Base-by-base conservation (phyloP, 2,113 vertebrate genomes). In the Cryptoleucopteryx plumbea region DNA sequence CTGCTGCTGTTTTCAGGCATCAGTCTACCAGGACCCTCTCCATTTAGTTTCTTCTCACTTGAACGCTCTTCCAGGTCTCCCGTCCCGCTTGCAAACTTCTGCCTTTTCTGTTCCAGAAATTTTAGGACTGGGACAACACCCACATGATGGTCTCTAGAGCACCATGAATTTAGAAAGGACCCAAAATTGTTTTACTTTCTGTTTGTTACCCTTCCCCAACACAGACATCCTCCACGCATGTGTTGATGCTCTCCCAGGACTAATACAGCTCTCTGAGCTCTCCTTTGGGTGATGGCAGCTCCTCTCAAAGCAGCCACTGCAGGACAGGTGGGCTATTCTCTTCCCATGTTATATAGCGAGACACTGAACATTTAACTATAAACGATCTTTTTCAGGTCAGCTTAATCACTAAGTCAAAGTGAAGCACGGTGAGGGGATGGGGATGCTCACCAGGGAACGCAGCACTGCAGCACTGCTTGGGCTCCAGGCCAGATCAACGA, bases 171-270 rank as follows among this genome's bases (percentile, higher is more conserved):
- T 70, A 27, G 36, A 75, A 87, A 90, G 14, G 42, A 82, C 59
- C 7, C 25, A 21, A 27, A 92, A 58, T 18, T 72, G 4, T 78
- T 48, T 47, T 52, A 27, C 11, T 18, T 66, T 65, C 47, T 66
- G 7, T 90, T 74, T 20, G 36, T 38, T 55, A 32, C 13, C 34
- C 7, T 73, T 84, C 20, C 36, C 14, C 47, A 55, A 9, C 6
- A 62, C 2, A 43, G 8, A 18, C 25, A 55, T 8, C 29, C 43
- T 61, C 45, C 29, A 36, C 0, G 1, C 29, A 42, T 0, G 0
- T 2, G 1, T 0, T n/a, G 66, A 48, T 63, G 42, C 11, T 58
- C 85, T 78, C 70, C 16, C 27, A 74, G 36, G 50, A 84, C 77
- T 32, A 73, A 70, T 11, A 29, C 16, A 81, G 34, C 31, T 73